Percentiles rank a stretch among this genome's conserved stretches.
These are phyloP conservation scores for Pinna nobilis DNA, from an alignment of 1,140 invertebrate species.

Conservation along the genomic window DNA sequence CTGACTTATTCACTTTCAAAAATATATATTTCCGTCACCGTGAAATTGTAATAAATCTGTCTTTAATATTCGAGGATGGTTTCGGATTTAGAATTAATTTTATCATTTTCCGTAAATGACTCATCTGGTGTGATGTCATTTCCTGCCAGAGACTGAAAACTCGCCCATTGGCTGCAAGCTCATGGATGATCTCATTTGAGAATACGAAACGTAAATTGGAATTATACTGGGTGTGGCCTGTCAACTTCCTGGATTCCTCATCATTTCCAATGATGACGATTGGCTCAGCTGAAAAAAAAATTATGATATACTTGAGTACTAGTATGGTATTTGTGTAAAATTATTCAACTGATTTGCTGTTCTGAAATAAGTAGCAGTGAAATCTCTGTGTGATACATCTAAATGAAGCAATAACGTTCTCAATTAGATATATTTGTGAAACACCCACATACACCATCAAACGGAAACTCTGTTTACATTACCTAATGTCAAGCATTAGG, in stretches of 20 bases:
- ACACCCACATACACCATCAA: too few relatives aligned
- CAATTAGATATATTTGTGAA: too few relatives aligned
- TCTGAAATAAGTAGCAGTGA: not conserved
- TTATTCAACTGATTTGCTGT: not conserved
- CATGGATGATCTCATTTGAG: slow-evolving; percentile 54
- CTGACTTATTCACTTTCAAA: too few relatives aligned
- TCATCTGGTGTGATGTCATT: slow-evolving; percentile 55
- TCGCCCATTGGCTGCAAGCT: slow-evolving; percentile 53
- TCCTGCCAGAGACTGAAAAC: slow-evolving; percentile 56
- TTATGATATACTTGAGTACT: slow-evolving; percentile 14
- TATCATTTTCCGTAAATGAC: slow-evolving; percentile 53
- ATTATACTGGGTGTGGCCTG: slow-evolving; percentile 55
- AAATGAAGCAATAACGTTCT: too few relatives aligned
- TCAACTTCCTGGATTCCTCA: slow-evolving; percentile 48
- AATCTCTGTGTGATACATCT: too few relatives aligned
- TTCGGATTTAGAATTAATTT: slow-evolving; percentile 29
- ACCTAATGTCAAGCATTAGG: too few relatives aligned
- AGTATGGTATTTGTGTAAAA: not conserved
- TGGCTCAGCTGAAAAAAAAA: slow-evolving; percentile 47
- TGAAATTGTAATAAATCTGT: too few relatives aligned
- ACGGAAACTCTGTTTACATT: too few relatives aligned
- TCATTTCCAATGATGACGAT: slow-evolving; percentile 55
- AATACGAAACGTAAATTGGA: slow-evolving; percentile 49
- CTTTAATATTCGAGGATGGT: too few relatives aligned
- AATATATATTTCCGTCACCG: too few relatives aligned